These are phyloP conservation scores for Sarcophaga rosellei DNA, from an alignment of 2,888 invertebrate species.

Conservation along the genomic window DNA sequence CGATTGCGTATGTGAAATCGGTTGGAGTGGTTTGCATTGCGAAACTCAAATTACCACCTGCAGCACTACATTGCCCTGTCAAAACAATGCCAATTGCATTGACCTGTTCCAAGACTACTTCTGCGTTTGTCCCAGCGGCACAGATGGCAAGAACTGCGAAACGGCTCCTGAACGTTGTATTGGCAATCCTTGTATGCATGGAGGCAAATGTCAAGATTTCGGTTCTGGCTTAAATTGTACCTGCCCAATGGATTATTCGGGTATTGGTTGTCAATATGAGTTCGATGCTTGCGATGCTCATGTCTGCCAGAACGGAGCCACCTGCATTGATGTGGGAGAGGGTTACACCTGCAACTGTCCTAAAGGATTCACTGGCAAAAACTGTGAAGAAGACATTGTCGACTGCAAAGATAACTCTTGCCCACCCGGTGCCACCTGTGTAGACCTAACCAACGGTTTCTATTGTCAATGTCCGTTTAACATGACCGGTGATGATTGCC, in stretches of 20 bases:
- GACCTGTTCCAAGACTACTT: conserved; percentile 89
- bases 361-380: conserved; percentile 89
- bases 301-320: conserved; percentile 96
- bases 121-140: conserved; percentile 92
- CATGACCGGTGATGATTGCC: conserved; percentile 96
- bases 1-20: conserved; percentile 90
- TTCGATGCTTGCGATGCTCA: conserved; percentile 95
- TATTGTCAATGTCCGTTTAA: conserved; percentile 99
- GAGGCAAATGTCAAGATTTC: conserved; percentile 96
- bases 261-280: conserved; percentile 96
- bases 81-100: conserved; percentile 95
- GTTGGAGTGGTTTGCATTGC: conserved; percentile 93
- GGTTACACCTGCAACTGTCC: conserved; percentile 94
- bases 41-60: conserved; percentile 95
- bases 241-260: conserved; percentile 92
- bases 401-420: conserved; percentile 97
- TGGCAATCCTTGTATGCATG: conserved; percentile 93
- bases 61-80: conserved; percentile 89
- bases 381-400: conserved; percentile 94
- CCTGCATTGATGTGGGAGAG: conserved; percentile 92
- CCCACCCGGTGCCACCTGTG: conserved; percentile 95
- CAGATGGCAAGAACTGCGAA: conserved; percentile 98
- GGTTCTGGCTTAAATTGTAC: conserved; percentile 97
- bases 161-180: conserved; percentile 93
- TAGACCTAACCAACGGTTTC: conserved; percentile 94